Evolutionary conservation across 2,888 invertebrate genomes (phyloP).

Genomic region (Apamea sordens): DNA sequence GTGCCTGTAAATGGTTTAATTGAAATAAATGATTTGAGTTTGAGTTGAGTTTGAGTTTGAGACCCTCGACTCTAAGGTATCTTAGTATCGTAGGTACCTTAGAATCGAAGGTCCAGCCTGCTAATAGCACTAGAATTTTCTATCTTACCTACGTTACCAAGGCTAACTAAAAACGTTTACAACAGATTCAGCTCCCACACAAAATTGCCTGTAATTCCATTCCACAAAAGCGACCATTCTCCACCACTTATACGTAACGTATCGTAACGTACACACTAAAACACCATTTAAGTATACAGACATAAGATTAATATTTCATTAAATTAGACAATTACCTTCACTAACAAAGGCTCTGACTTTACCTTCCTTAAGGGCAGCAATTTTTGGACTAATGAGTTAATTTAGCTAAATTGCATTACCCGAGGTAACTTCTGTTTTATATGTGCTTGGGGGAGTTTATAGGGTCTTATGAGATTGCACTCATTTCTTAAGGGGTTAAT

Average conservation of each 20-base stretch:
- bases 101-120: not conserved
- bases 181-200: not conserved
- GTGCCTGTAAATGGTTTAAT: too few species aligned
- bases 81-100: not conserved
- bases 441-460: slow-evolving; percentile 67
- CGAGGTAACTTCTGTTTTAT: slow-evolving; percentile 70
- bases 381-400: slow-evolving; percentile 78
- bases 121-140: not conserved
- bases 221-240: slow-evolving; percentile 26
- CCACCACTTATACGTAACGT: slow-evolving; percentile 30
- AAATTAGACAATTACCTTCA: slow-evolving; percentile 64
- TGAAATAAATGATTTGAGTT: too few species aligned
- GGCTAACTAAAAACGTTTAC: not conserved
- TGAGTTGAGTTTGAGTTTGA: too few species aligned
- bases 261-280: slow-evolving; percentile 48
- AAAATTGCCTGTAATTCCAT: slow-evolving; percentile 17
- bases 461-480: slow-evolving; percentile 67
- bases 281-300: slow-evolving; percentile 42
- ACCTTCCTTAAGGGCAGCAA: slow-evolving; percentile 63
- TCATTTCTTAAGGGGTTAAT: slow-evolving; percentile 50
- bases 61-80: not conserved
- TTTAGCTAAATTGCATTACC: slow-evolving; percentile 75
- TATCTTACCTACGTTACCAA: not conserved
- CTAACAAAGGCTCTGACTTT: slow-evolving; percentile 60
- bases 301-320: slow-evolving; percentile 66